phyloP scores from a whole-genome alignment of 2,113 vertebrate species.

The Oreochromis tanganicae region DNA sequence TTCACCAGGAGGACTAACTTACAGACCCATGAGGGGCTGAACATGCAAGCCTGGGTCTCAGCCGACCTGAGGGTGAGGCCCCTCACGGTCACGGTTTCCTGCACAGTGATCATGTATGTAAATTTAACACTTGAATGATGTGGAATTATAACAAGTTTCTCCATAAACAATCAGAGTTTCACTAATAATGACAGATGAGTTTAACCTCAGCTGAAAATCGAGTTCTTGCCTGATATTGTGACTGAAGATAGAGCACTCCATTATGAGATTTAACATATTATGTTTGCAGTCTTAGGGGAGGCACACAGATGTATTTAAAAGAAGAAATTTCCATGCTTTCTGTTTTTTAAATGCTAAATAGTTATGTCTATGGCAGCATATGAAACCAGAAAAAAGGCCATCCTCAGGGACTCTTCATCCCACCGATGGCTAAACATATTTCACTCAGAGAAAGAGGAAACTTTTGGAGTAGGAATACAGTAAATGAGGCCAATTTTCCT shows the following conservation, averaged over 20 bases:
- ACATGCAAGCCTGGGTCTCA: neutral
- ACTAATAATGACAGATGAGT: neutral
- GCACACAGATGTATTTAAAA: neutral
- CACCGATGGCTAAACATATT: neutral
- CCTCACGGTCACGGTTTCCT: neutral
- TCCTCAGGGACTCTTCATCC: neutral
- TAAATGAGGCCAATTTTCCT: neutral
- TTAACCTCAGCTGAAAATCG: neutral
- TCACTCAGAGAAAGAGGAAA: neutral
- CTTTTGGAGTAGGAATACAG: neutral
- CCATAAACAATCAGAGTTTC: neutral
- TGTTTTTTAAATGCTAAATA: neutral
- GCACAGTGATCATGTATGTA: neutral
- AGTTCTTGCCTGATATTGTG: neutral
- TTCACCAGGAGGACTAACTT: neutral
- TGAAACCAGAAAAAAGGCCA: neutral
- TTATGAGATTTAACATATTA: neutral
- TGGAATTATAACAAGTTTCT: neutral
- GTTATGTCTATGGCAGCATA: neutral
- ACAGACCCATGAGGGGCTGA: neutral
- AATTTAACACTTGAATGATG: neutral
- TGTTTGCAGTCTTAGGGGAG: neutral
- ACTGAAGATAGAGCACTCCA: neutral
- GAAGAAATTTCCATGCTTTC: neutral
- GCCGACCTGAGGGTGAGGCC: neutral